These are phyloP conservation scores for Styela clava DNA, from an alignment of 23 tunicate genomes.

Conservation along the genomic window DNA sequence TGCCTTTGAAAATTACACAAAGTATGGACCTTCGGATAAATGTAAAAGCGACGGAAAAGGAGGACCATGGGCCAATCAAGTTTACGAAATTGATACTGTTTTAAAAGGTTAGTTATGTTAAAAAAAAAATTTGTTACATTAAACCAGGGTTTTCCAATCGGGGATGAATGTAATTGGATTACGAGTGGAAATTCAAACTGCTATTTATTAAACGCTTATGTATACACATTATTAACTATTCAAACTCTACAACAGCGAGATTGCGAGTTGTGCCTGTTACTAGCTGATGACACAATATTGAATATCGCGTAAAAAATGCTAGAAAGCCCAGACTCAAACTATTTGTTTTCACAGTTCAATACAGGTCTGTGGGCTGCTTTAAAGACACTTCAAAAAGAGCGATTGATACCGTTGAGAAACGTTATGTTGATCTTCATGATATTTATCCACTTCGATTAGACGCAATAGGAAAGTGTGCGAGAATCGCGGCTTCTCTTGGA, in stretches of 20 bases:
- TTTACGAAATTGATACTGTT: not conserved
- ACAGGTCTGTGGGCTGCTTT: slow-evolving; percentile 3
- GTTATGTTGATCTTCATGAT: not conserved
- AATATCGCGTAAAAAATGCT: too few species aligned
- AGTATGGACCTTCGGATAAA: not conserved
- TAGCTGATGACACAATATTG: too few species aligned
- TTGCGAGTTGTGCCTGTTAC: too few species aligned
- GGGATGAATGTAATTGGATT: too few species aligned
- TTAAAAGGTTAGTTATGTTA: not conserved
- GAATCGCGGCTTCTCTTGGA: not conserved
- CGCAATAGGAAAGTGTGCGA: slow-evolving; percentile 18
- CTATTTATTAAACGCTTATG: too few species aligned
- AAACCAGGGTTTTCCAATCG: not conserved
- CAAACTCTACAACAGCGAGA: too few species aligned
- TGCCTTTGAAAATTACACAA: slow-evolving; percentile 26
- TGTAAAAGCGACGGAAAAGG: not conserved
- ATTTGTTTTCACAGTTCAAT: not conserved
- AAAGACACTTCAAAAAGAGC: slow-evolving; percentile 14
- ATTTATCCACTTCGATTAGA: not conserved
- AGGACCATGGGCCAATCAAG: not conserved
- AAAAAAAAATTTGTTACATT: not conserved
- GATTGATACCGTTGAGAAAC: slow-evolving; percentile 12
- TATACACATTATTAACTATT: not conserved
- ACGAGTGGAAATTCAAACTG: too few species aligned
- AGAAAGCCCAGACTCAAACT: too few species aligned